Conservation (phyloP, 1,140 invertebrate genomes). For the Philotrypesis tridentata region DNA sequence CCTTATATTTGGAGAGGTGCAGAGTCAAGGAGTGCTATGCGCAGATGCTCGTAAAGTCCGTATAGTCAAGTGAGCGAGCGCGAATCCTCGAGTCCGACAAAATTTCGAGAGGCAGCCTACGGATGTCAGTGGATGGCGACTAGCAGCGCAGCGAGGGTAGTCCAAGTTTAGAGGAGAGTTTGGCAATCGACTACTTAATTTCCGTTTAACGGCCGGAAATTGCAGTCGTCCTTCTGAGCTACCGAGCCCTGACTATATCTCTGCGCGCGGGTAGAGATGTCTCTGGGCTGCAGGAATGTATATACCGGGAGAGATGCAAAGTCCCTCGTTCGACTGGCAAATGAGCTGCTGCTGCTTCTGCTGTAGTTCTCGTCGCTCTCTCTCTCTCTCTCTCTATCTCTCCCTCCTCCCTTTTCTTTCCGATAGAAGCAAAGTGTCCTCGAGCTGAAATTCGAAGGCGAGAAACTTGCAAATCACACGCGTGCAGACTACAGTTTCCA, state of each 20-base stretch:
- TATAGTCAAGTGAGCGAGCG: neutral
- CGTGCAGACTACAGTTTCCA: neutral
- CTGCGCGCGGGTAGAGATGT: no score
- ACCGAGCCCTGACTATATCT: no score
- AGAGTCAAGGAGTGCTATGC: neutral
- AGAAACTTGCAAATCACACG: neutral
- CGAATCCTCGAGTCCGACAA: neutral
- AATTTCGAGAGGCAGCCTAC: constrained; percentile 1
- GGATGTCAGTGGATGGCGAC: neutral
- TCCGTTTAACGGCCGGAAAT: constrained; percentile 41
- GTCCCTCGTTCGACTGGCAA: neutral
- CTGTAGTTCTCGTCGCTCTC: neutral
- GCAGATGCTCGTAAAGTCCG: constrained; percentile 23
- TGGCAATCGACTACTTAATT: constrained; percentile 42
- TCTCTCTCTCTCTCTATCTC: neutral
- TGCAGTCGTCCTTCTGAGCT: neutral
- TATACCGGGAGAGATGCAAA: neutral
- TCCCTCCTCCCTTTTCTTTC: neutral
- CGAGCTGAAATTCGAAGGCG: neutral
- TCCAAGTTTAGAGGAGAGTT: constrained; percentile 33
- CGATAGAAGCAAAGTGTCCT: no score
- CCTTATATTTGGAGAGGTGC: neutral
- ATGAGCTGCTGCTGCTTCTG: neutral
- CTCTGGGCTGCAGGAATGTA: no score
- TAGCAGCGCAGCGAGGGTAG: neutral